A percentile compares a stretch with the other conserved stretches of the same genome.
Conservation (phyloP, 2,888 invertebrate species). For the Yponomeuta evonymella region DNA sequence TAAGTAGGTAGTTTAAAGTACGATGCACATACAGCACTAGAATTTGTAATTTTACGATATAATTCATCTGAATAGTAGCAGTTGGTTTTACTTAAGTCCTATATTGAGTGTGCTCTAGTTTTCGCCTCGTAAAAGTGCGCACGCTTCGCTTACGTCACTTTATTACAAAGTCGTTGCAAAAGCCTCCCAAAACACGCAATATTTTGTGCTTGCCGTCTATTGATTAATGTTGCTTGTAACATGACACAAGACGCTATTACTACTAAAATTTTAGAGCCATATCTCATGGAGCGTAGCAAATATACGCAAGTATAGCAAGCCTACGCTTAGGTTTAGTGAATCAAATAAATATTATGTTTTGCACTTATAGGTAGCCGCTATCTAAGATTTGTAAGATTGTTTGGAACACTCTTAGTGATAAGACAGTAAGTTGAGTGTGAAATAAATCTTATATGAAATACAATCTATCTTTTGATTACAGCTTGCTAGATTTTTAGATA, state of each 20-base stretch:
- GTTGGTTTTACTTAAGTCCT: neutral
- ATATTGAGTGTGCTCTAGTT: constrained; percentile 15
- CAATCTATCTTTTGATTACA: too few species aligned
- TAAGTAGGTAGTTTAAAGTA: neutral
- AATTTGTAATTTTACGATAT: neutral
- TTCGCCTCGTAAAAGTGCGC: constrained; percentile 40
- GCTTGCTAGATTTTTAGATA: too few species aligned
- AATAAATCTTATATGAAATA: too few species aligned
- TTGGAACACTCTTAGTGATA: too few species aligned
- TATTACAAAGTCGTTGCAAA: constrained; percentile 1
- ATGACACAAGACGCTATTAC: constrained; percentile 7
- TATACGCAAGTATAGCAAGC: neutral
- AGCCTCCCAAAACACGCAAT: constrained; percentile 9
- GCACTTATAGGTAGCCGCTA: too few species aligned
- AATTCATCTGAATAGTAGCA: neutral
- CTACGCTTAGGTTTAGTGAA: neutral
- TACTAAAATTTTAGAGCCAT: constrained; percentile 9
- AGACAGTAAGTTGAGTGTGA: too few species aligned
- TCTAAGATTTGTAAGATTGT: too few species aligned
- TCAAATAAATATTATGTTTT: constrained; percentile 29
- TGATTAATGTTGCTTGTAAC: neutral
- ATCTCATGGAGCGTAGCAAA: neutral
- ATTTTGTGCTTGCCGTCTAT: neutral
- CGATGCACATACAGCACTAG: neutral
- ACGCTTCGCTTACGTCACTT: constrained; percentile 42